Conservation (phyloP, 64 coral and sea anemone species). For the Porites lutea region DNA sequence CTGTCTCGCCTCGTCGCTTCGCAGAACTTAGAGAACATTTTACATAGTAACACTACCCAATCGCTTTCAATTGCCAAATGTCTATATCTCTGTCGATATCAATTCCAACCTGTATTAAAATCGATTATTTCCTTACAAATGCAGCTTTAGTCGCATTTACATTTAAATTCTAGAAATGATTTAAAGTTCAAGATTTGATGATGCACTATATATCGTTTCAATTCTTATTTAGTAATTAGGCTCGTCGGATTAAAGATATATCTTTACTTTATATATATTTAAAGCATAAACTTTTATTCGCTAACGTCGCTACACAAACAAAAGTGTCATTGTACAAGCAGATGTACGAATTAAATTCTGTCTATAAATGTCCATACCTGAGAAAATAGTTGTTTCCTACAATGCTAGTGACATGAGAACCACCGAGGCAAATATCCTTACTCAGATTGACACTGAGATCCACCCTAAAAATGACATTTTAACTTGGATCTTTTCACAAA, state of each 20-base stretch:
- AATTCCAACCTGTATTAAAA: too few relatives aligned
- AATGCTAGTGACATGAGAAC: background rate
- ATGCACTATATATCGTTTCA: too few relatives aligned
- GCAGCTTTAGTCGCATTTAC: too few relatives aligned
- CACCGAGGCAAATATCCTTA: too few relatives aligned
- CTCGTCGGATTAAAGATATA: background rate
- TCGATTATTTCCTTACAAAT: too few relatives aligned
- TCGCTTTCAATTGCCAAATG: too few relatives aligned
- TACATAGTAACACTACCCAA: too few relatives aligned
- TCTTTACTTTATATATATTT: background rate
- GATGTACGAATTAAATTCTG: background rate
- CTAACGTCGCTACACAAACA: background rate
- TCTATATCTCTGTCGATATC: too few relatives aligned
- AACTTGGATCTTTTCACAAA: background rate
- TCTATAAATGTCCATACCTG: background rate
- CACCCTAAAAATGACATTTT: background rate
- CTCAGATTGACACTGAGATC: background rate
- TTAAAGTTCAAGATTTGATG: too few relatives aligned
- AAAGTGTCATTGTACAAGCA: background rate
- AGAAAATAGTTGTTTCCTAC: background rate
- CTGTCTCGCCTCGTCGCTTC: background rate
- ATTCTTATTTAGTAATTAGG: too few relatives aligned
- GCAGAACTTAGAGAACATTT: background rate
- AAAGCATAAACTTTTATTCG: background rate
- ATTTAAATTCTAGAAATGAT: too few relatives aligned